Conservation (phyloP, 2,888 invertebrate species). For the Lycaena phlaeas region DNA sequence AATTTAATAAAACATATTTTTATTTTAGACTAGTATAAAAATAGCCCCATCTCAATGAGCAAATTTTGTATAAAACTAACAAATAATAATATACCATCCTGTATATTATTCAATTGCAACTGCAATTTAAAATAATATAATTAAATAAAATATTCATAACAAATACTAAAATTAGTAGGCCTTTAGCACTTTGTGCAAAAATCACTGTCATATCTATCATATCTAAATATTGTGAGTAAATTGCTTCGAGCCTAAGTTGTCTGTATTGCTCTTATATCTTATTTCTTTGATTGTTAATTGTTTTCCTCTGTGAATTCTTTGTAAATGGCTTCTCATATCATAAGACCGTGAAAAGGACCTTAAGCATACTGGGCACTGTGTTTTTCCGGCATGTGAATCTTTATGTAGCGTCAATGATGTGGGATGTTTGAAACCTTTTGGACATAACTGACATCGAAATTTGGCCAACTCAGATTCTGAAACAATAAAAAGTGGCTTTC, state of each 20-base stretch:
- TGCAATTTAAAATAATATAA: slow-evolving; percentile 19
- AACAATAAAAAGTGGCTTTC: slow-evolving; percentile 24
- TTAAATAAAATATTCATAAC: slow-evolving; percentile 12
- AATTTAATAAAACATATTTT: slow-evolving; percentile 15
- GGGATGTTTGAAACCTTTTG: slow-evolving; percentile 76
- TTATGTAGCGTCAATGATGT: slow-evolving; percentile 75
- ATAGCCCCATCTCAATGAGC: slow-evolving; percentile 65
- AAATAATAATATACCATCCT: slow-evolving; percentile 23
- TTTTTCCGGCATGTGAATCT: slow-evolving; percentile 76
- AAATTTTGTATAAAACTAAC: slow-evolving; percentile 53
- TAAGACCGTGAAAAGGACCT: slow-evolving; percentile 75
- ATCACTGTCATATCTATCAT: slow-evolving; percentile 9
- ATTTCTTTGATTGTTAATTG: slow-evolving; percentile 66
- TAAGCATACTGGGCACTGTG: slow-evolving; percentile 75
- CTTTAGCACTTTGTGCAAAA: slow-evolving; percentile 27
- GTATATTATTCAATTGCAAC: slow-evolving; percentile 20
- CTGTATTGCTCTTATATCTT: slow-evolving; percentile 57
- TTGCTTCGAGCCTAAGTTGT: slow-evolving; percentile 48
- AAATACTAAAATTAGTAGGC: slow-evolving; percentile 34
- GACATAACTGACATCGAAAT: slow-evolving; percentile 75
- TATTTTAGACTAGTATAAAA: slow-evolving; percentile 65
- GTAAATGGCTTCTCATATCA: slow-evolving; percentile 74
- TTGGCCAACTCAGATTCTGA: slow-evolving; percentile 72
- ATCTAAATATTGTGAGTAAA: slow-evolving; percentile 57
- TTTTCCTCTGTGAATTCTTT: slow-evolving; percentile 74